Conservation (phyloP, 2,888 invertebrate genomes). For the Sphaeridia pumilis region DNA sequence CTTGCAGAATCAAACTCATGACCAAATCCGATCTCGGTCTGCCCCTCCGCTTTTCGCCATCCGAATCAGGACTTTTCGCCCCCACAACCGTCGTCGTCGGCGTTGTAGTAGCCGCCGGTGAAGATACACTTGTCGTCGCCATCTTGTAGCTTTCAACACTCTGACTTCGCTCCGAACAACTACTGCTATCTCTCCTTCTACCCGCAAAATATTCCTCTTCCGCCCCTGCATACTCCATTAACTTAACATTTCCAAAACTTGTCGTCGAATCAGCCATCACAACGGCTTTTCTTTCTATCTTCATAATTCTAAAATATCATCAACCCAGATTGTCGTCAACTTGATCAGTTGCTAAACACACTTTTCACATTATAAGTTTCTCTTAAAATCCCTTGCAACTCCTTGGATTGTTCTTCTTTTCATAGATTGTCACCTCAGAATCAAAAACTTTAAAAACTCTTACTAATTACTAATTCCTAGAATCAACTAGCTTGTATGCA, state of each 20-base stretch:
- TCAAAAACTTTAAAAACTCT: too few relatives aligned
- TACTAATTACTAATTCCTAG: too few relatives aligned
- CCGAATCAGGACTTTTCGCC: slow-evolving; percentile 34
- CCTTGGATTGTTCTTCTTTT: too few relatives aligned
- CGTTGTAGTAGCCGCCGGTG: neutral
- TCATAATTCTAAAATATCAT: neutral
- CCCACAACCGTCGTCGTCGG: slow-evolving; percentile 5
- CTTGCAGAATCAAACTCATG: slow-evolving; percentile 55
- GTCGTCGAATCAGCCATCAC: slow-evolving; percentile 24
- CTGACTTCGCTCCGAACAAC: neutral
- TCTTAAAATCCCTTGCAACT: too few relatives aligned
- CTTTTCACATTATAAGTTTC: too few relatives aligned
- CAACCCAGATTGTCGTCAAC: neutral
- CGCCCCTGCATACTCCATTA: neutral
- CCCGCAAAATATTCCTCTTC: neutral
- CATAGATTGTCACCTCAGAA: too few relatives aligned
- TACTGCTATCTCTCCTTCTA: neutral
- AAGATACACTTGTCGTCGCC: neutral
- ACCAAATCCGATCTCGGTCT: slow-evolving; percentile 59
- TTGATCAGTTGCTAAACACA: too few relatives aligned
- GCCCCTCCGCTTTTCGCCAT: slow-evolving; percentile 47
- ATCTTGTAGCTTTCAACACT: neutral
- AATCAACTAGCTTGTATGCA: too few relatives aligned
- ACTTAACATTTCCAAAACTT: neutral
- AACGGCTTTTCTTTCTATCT: neutral